phyloP scores from a whole-genome alignment of 2,888 invertebrate genomes.

The Xylota sylvarum region DNA sequence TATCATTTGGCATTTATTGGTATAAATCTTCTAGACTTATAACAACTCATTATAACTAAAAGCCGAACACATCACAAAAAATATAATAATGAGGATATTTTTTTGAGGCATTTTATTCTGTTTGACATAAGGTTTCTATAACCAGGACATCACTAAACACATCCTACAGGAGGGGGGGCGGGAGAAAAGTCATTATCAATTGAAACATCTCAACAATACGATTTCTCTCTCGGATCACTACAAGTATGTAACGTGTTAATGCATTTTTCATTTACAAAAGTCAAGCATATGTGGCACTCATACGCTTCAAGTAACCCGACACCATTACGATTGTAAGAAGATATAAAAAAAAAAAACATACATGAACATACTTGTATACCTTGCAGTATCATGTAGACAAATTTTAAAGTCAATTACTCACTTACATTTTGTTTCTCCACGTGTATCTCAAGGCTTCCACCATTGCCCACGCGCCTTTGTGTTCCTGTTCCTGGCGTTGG shows the following conservation, averaged over 20 bases:
- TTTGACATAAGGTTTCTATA: too few relatives aligned
- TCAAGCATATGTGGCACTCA: background rate
- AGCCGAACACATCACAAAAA: too few relatives aligned
- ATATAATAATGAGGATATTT: too few relatives aligned
- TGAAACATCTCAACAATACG: background rate
- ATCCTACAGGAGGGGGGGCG: too few relatives aligned
- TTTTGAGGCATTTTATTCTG: too few relatives aligned
- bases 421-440: constrained; percentile 23
- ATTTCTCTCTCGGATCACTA: background rate
- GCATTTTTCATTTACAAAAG: background rate
- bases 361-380: background rate
- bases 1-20: too few relatives aligned
- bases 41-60: too few relatives aligned
- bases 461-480: constrained; percentile 20
- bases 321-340: background rate
- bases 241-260: background rate
- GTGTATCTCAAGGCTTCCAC: constrained; percentile 41
- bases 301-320: background rate
- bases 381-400: constrained; percentile 22
- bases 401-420: constrained; percentile 45
- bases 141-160: too few relatives aligned
- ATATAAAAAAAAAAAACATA: background rate
- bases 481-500: constrained; percentile 10
- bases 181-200: background rate
- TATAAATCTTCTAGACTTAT: too few relatives aligned